Evolutionary conservation across 2,888 invertebrate genomes (phyloP), one percentile per base, ranked within the genome.

Genomic region (Helleia helle): DNA sequence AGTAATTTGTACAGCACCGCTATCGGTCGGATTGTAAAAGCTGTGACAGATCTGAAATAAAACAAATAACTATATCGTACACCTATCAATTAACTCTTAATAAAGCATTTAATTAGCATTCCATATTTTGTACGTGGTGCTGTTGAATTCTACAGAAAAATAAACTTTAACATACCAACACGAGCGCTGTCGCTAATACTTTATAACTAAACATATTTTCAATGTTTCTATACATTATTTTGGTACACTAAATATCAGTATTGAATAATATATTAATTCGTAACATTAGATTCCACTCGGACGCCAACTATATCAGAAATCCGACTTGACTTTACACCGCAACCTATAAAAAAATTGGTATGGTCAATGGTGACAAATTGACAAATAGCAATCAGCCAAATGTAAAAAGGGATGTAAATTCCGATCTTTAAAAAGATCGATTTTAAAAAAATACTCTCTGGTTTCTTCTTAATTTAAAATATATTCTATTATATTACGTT

Each of bases 1-100:
- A 49, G 91, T 93, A 64, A 96, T 87, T 68, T 93, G 88, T 41
- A 94, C 90, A 49, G 95, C 94, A 44, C 93, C 94, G 73, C 92
- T 92, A 81, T 92, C 89, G 50, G 90, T 91, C 51, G 92, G 92
- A 68, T 91, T 91, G 71, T 90, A 91, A 80, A 91, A 90, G 70
- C 74, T 70, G 64, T 83, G 81, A 59, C 79, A 83, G 55, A 83
- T 62, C 84, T 84, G 67, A 65, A 83, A 81, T 64, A 71, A 58
- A 81, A 73, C 68, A 74, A 66, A 56, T 45, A 39, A 42, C 47
- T 52, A 47, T 59, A 61, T 64, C 53, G 48, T 43, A 58, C 43
- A 57, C 54, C 61, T 64, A 74, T 76, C 72, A 74, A 56, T 73
- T 67, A 61, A 51, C 56, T 7, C 49, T 63, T 75, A 47, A 70